Conservation (phyloP, 2,113 vertebrate genomes). For the Eubucco bourcierii region DNA sequence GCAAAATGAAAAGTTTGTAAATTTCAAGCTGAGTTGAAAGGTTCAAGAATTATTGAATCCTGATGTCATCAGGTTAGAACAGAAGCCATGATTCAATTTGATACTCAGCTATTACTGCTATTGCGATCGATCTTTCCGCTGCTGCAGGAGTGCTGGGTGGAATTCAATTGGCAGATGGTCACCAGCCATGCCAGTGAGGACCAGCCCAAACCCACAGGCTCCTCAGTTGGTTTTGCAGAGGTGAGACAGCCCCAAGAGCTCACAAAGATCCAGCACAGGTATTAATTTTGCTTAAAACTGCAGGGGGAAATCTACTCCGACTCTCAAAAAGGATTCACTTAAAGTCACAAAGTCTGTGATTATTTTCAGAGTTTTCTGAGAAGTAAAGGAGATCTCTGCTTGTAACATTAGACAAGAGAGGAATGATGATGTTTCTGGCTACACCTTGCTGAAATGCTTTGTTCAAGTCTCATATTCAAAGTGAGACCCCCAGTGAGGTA, state of each 20-base stretch:
- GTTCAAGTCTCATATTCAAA: background rate
- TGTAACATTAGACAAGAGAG: background rate
- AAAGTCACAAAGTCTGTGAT: background rate
- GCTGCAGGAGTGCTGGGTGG: background rate
- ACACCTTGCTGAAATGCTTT: background rate
- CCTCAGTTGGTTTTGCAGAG: background rate
- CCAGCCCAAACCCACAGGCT: background rate
- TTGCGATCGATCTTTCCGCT: slow-evolving; percentile 58
- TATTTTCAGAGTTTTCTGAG: background rate
- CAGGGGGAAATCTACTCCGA: background rate
- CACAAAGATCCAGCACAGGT: background rate
- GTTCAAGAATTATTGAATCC: slow-evolving; percentile 33
- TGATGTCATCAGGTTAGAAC: slow-evolving; percentile 56
- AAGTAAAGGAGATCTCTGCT: background rate
- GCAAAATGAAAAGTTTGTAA: background rate
- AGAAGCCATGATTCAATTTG: slow-evolving; percentile 44
- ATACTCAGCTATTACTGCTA: slow-evolving; percentile 49
- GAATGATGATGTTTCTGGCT: background rate
- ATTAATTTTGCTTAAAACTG: background rate
- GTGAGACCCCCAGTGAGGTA: background rate
- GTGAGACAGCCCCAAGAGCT: background rate
- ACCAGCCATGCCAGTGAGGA: background rate
- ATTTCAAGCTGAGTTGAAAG: slow-evolving; percentile 28
- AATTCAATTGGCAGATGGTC: slow-evolving; percentile 40
- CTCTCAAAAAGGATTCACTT: background rate